A percentile compares a stretch with the other conserved stretches of the same genome.
phyloP scores from a whole-genome alignment of 2,113 vertebrate genomes.

The Chaetorhynchus papuensis region DNA sequence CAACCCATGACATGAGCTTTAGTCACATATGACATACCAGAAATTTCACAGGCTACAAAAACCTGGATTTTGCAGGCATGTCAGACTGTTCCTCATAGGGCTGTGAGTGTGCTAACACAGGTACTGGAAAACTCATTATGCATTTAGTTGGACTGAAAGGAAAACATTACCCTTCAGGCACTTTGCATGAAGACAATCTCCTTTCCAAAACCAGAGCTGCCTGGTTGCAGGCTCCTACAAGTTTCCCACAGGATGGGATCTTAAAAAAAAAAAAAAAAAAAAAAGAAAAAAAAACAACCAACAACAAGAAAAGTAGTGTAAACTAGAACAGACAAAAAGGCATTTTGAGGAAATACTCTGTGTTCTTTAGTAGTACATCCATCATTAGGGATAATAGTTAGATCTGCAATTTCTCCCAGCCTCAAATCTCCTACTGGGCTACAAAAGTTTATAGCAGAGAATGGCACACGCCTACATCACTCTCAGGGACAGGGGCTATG shows the following conservation, averaged over 20 bases:
- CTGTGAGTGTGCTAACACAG: background rate
- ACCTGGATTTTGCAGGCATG: background rate
- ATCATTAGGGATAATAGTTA: background rate
- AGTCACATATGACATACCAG: background rate
- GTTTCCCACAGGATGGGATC: background rate
- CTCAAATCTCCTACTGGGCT: background rate
- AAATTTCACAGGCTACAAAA: background rate
- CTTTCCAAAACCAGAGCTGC: background rate
- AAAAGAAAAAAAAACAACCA: background rate
- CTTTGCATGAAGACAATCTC: background rate
- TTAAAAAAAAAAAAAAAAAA: background rate
- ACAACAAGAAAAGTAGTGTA: background rate
- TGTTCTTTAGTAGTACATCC: background rate
- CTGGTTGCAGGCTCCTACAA: background rate
- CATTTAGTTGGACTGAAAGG: background rate
- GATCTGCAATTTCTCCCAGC: background rate
- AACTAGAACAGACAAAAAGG: background rate
- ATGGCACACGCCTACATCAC: accelerated
- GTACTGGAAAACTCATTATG: background rate
- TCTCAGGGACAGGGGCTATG: background rate
- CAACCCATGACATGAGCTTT: background rate
- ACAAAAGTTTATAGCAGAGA: background rate
- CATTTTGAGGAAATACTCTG: background rate
- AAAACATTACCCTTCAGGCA: background rate
- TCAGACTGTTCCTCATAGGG: background rate